A percentile compares a stretch with the other conserved stretches of the same genome.
phyloP scores from a whole-genome alignment of 2,113 vertebrate species.

The Dasyornis broadbenti region DNA sequence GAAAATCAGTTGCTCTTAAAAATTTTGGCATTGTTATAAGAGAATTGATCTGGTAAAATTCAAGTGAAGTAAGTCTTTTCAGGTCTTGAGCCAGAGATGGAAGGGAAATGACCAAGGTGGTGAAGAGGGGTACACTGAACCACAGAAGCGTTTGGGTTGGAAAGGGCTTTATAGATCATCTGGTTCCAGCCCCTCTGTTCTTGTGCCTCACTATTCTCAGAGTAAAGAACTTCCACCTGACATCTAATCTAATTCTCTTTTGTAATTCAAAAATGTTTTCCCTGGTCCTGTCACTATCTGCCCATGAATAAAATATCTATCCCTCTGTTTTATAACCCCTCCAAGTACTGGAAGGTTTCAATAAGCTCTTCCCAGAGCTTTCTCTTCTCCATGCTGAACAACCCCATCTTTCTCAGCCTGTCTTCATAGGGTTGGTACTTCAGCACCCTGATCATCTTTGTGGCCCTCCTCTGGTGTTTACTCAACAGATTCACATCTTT shows the following conservation, averaged over 20 bases:
- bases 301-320: not conserved
- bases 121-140: not conserved
- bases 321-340: not conserved
- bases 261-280: not conserved
- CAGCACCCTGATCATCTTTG: not conserved
- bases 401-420: not conserved
- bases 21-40: not conserved
- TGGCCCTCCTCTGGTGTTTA: not conserved
- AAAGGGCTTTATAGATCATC: not conserved
- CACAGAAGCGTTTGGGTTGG: not conserved
- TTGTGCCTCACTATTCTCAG: too few relatives aligned
- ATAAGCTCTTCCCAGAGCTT: not conserved
- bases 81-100: not conserved
- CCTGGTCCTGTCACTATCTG: not conserved
- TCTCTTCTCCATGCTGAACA: not conserved
- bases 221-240: not conserved
- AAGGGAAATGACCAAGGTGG: not conserved
- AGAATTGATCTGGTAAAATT: not conserved
- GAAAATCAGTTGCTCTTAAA: not conserved
- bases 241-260: not conserved
- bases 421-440: not conserved
- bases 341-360: too few relatives aligned
- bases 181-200: not conserved
- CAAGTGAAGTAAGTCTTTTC: not conserved
- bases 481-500: not conserved